A percentile compares a stretch with the other conserved stretches of the same genome.
Evolutionary conservation across 2,797 vertebrate species (phyloP).

Genomic region (Tragelaphus oryx): DNA sequence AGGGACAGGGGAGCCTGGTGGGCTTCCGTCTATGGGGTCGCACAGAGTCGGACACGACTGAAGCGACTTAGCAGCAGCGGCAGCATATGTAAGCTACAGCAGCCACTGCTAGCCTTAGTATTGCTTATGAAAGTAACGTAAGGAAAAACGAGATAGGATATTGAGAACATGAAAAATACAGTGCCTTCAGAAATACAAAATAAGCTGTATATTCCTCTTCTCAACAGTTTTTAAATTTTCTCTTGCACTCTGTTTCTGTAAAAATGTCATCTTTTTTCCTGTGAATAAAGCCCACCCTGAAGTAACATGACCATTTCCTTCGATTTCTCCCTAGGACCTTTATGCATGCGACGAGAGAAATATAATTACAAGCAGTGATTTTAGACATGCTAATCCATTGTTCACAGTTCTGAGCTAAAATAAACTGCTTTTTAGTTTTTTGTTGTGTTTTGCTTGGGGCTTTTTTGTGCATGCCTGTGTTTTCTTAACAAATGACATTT

Average conservation of each 20-base stretch:
- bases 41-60: too few relatives aligned
- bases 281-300: not conserved
- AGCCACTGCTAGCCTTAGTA: not conserved
- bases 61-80: too few relatives aligned
- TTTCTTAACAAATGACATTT: not conserved
- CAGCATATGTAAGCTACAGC: not conserved
- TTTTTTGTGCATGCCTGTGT: not conserved
- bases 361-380: not conserved
- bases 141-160: not conserved
- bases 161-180: not conserved
- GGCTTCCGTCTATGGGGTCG: too few relatives aligned
- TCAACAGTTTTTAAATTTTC: not conserved
- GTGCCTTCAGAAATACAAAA: not conserved
- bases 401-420: not conserved
- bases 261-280: not conserved
- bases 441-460: not conserved
- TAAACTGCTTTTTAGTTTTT: not conserved
- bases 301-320: not conserved
- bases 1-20: too few relatives aligned
- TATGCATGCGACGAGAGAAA: not conserved
- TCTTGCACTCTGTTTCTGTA: not conserved
- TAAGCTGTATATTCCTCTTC: not conserved
- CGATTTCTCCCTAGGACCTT: not conserved
- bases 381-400: not conserved
- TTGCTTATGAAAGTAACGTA: not conserved